These are phyloP conservation scores for Anoura caudifer DNA, from an alignment of 2,113 vertebrate genomes.

Conservation along the genomic window DNA sequence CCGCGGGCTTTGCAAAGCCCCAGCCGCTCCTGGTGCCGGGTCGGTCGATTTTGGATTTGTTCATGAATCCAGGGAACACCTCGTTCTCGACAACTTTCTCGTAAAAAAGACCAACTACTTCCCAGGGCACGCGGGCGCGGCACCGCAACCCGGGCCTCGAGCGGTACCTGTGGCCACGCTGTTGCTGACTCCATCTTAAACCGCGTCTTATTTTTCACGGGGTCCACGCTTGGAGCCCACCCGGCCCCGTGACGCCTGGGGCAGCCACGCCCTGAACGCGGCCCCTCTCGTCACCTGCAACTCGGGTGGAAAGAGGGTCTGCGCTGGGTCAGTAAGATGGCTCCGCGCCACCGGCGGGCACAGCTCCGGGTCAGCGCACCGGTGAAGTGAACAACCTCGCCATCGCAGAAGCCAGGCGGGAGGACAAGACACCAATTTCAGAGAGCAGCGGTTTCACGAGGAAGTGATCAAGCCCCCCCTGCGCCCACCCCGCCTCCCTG, in stretches of 20 bases:
- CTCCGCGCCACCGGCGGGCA: slow-evolving; percentile 64
- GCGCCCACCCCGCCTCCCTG: not conserved
- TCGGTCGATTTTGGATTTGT: slow-evolving; percentile 66
- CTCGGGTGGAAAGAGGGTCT: slow-evolving; percentile 75
- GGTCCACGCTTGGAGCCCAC: not conserved
- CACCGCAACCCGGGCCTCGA: slow-evolving; percentile 6
- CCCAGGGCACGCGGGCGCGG: not conserved
- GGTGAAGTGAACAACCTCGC: slow-evolving; percentile 83
- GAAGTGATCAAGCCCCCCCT: slow-evolving; percentile 54
- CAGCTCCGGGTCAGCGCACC: slow-evolving; percentile 79
- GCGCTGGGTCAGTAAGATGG: slow-evolving; percentile 68
- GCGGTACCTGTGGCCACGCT: slow-evolving; percentile 22
- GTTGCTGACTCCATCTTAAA: slow-evolving; percentile 64
- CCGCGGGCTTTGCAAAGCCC: slow-evolving; percentile 11
- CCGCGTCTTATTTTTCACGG: slow-evolving; percentile 40
- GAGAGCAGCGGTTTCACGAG: slow-evolving; percentile 43
- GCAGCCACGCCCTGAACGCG: too few relatives aligned
- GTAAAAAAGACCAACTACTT: slow-evolving; percentile 60
- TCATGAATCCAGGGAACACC: slow-evolving; percentile 54
- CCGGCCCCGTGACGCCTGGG: not conserved
- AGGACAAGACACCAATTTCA: slow-evolving; percentile 73
- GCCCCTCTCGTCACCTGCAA: slow-evolving; percentile 54
- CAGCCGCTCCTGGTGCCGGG: slow-evolving; percentile 43
- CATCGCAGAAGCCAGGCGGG: slow-evolving; percentile 80
- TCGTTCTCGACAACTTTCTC: slow-evolving; percentile 24